These are phyloP conservation scores for Indicator indicator DNA, from an alignment of 2,113 vertebrate genomes.

Conservation along the genomic window DNA sequence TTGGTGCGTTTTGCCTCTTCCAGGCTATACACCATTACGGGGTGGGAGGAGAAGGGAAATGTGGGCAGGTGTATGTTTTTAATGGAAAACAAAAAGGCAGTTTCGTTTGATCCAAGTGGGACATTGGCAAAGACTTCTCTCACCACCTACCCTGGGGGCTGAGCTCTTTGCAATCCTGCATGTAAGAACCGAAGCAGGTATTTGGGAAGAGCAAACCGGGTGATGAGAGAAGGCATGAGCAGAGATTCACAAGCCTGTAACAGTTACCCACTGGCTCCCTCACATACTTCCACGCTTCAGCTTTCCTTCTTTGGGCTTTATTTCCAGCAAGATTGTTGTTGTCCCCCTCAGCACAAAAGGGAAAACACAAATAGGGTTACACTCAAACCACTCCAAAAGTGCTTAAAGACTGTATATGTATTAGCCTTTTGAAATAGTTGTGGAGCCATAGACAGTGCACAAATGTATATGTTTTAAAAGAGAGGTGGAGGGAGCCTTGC, in stretches of 20 bases:
- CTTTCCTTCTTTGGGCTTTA: not conserved
- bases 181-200: not conserved
- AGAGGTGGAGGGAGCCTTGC: not conserved
- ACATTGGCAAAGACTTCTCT: not conserved
- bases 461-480: not conserved
- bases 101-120: not conserved
- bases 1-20: not conserved
- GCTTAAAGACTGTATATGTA: not conserved
- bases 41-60: not conserved
- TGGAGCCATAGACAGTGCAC: rapidly evolving
- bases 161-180: rapidly evolving
- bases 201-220: not conserved
- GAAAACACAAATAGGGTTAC: not conserved
- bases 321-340: not conserved
- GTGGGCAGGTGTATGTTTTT: not conserved
- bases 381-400: not conserved
- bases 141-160: not conserved
- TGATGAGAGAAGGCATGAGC: not conserved
- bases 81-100: not conserved
- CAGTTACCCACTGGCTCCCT: not conserved
- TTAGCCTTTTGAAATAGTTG: not conserved
- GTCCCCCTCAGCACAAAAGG: not conserved
- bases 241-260: not conserved
- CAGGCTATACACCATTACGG: rapidly evolving
- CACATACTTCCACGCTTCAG: not conserved